phyloP scores from a whole-genome alignment of 2,797 vertebrate species.

The Yasuhikotakia modesta region DNA sequence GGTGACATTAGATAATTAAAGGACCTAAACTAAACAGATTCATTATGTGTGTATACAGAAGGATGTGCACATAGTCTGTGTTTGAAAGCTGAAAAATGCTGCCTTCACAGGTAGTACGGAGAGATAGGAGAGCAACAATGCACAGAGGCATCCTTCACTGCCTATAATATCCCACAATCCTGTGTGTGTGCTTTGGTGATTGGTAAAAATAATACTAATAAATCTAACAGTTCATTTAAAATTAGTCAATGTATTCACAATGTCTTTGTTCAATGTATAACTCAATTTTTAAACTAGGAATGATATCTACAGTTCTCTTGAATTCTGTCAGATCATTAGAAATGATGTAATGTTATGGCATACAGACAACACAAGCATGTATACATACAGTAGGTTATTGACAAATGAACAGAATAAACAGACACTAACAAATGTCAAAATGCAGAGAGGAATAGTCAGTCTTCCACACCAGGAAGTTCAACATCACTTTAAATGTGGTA shows the following conservation, averaged over 20 bases:
- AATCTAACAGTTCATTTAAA: too few relatives aligned
- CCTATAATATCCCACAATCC: neutral
- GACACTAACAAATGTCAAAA: neutral
- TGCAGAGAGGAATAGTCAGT: neutral
- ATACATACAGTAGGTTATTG: neutral
- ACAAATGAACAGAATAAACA: neutral
- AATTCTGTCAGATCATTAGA: too few relatives aligned
- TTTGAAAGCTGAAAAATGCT: neutral
- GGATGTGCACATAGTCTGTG: neutral
- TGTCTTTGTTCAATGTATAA: too few relatives aligned
- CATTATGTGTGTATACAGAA: neutral
- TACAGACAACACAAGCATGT: neutral
- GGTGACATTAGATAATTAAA: constrained; percentile 26
- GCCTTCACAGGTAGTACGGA: neutral
- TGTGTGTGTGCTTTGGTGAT: neutral
- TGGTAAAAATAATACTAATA: too few relatives aligned
- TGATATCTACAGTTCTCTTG: too few relatives aligned
- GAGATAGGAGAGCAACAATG: neutral
- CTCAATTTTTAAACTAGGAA: too few relatives aligned
- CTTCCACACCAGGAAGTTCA: neutral
- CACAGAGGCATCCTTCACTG: neutral
- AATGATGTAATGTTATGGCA: neutral
- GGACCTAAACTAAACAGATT: neutral
- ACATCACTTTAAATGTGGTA: neutral
- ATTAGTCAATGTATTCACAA: too few relatives aligned